phyloP scores from a whole-genome alignment of 2,113 vertebrate species.

The Microtus oregoni region DNA sequence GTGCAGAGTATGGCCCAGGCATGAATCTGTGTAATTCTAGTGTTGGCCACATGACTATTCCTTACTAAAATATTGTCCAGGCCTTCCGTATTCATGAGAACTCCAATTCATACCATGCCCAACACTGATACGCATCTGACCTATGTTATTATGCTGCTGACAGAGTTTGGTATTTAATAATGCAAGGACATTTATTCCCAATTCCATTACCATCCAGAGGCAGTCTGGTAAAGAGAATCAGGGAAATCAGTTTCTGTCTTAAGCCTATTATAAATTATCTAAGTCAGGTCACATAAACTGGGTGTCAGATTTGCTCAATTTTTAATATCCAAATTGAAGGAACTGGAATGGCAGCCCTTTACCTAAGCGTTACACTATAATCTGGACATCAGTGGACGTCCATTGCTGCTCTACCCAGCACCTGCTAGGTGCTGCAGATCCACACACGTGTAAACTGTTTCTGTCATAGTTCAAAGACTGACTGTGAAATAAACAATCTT shows the following conservation, averaged over 20 bases:
- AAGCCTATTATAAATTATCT: not conserved
- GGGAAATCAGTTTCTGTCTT: slow-evolving; percentile 32
- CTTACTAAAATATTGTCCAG: not conserved
- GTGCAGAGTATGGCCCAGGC: not conserved
- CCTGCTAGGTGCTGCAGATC: not conserved
- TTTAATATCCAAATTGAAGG: not conserved
- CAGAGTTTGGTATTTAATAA: slow-evolving; percentile 42
- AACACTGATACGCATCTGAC: not conserved
- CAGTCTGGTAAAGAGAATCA: not conserved
- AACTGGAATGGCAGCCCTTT: not conserved
- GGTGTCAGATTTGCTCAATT: not conserved
- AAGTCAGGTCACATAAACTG: not conserved
- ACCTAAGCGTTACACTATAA: not conserved
- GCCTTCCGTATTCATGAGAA: not conserved
- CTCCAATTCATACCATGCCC: not conserved
- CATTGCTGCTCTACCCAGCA: not conserved
- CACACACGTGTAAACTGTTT: not conserved
- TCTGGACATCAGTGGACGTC: not conserved
- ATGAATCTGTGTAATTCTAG: not conserved
- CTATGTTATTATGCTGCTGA: not conserved
- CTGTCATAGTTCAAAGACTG: not conserved
- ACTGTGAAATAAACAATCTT: not conserved
- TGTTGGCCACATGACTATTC: not conserved
- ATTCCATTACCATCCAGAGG: slow-evolving; percentile 22
- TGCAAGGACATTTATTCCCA: not conserved